Base-by-base conservation (phyloP, 2,888 invertebrate genomes). In the Netelia virgata region DNA sequence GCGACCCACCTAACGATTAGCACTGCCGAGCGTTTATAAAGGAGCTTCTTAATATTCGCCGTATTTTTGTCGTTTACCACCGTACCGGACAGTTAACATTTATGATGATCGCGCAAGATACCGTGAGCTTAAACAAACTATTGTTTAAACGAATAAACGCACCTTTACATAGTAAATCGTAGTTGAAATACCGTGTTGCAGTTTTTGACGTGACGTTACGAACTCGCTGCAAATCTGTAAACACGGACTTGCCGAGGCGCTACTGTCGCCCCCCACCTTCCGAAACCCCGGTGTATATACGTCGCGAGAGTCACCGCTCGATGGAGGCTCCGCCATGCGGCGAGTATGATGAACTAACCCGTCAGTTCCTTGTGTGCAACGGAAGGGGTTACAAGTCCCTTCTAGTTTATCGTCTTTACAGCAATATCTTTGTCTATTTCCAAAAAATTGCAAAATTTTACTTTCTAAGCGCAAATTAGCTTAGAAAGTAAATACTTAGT, bases 191-290 rank as follows among this genome's bases (percentile, higher is more conserved):
- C 91, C 90, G 90, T 90, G 90, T 90, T 92, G 91, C 92, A 92
- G 90, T 91, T 92, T 87, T 92, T 92, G 92, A 92, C 92, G 92
- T 92, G 92, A 92, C 92, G 92, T 92, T 92, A 92, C 91, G 90
- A 91, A 92, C 91, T 90, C 91, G 92, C 92, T 92, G 90, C 89
- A 89, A 92, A 79, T 92, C 91, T 92, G 92, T 92, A 92, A 92
- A 92, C 92, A 92, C 88, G 90, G 84, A 88, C 86, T 87, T 57
- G 69, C 88, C 89, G 90, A 88, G 90, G 92, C 91, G 92, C 92
- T 89, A 89, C 89, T n/a, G 82, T 73, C 85, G 76, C 53, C 81
- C 23, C 57, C 57, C 57, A 8, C 8, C 57, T 1, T 47, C 36
- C 36, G 36, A 47, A 14, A 47, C 14, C 57, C 16, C 57, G 18